Percentiles rank a stretch among this genome's conserved stretches.
These are phyloP conservation scores for Cyclophora albipunctata DNA, from an alignment of 2,888 invertebrate species.

Conservation along the genomic window DNA sequence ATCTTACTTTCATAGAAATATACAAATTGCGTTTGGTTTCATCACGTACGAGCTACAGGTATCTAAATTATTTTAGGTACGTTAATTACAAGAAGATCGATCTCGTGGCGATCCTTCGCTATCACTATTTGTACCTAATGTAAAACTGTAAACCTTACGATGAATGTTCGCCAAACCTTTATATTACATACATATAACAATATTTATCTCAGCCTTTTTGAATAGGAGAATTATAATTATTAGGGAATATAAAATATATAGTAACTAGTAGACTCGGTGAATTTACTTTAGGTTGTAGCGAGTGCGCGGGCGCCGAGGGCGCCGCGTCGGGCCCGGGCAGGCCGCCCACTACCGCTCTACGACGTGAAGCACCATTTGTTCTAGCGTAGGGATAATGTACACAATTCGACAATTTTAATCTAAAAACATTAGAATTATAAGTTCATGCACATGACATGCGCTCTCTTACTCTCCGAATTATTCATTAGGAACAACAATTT, in stretches of 20 bases:
- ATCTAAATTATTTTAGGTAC: slow-evolving; percentile 16
- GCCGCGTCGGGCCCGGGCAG: slow-evolving; percentile 4
- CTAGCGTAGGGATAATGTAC: slow-evolving; percentile 75
- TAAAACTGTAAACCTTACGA: slow-evolving; percentile 43
- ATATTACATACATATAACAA: slow-evolving; percentile 39
- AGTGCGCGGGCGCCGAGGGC: slow-evolving; percentile 3
- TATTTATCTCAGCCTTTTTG: slow-evolving; percentile 72
- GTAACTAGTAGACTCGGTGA: slow-evolving; percentile 58
- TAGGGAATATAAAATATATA: slow-evolving; percentile 63
- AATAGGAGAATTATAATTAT: slow-evolving; percentile 70
- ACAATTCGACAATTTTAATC: slow-evolving; percentile 65
- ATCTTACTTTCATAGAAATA: slow-evolving; percentile 64
- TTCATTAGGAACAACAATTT: slow-evolving; percentile 71
- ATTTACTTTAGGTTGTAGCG: slow-evolving; percentile 52
- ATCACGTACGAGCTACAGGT: slow-evolving; percentile 44
- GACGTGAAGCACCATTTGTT: slow-evolving; percentile 74
- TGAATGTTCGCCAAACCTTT: slow-evolving; percentile 60
- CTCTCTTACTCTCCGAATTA: slow-evolving; percentile 53
- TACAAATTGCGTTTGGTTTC: slow-evolving; percentile 66
- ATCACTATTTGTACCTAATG: slow-evolving; percentile 32
- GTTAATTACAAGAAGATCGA: neutral
- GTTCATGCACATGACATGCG: slow-evolving; percentile 51
- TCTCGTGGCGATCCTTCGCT: slow-evolving; percentile 1
- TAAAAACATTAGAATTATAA: slow-evolving; percentile 59
- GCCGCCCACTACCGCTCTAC: slow-evolving; percentile 50